These are phyloP conservation scores for Phataginus tetradactyla DNA, from an alignment of 2,797 vertebrate genomes.

Conservation along the genomic window DNA sequence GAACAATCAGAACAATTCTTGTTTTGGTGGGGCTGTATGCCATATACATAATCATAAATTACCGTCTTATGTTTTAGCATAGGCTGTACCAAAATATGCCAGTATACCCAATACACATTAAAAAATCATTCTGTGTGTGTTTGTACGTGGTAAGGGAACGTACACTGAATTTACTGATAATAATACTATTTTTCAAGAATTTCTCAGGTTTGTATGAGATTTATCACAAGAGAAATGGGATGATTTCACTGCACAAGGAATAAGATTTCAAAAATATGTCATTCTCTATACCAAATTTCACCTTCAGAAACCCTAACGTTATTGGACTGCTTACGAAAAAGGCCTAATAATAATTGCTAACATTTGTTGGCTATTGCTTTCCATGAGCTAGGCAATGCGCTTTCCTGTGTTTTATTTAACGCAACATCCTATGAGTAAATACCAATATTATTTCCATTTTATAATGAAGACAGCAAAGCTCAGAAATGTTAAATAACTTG, in stretches of 20 bases:
- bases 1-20: too few relatives aligned
- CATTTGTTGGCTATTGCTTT: not conserved
- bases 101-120: not conserved
- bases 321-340: not conserved
- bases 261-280: not conserved
- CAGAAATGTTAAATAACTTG: not conserved
- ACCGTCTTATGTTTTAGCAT: not conserved
- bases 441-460: not conserved
- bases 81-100: not conserved
- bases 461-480: not conserved
- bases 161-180: not conserved
- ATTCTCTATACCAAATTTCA: not conserved
- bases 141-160: not conserved
- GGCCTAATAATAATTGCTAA: not conserved
- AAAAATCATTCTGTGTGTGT: not conserved
- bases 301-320: not conserved
- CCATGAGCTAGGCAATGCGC: not conserved
- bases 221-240: not conserved
- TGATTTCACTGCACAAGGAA: not conserved
- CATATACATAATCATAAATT: not conserved
- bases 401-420: not conserved
- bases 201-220: not conserved
- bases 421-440: not conserved
- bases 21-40: not conserved
- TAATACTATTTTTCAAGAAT: not conserved